Evolutionary conservation across 2,888 invertebrate genomes (phyloP), one percentile per base, ranked within the genome.

Genomic region (Hedya salicella): DNA sequence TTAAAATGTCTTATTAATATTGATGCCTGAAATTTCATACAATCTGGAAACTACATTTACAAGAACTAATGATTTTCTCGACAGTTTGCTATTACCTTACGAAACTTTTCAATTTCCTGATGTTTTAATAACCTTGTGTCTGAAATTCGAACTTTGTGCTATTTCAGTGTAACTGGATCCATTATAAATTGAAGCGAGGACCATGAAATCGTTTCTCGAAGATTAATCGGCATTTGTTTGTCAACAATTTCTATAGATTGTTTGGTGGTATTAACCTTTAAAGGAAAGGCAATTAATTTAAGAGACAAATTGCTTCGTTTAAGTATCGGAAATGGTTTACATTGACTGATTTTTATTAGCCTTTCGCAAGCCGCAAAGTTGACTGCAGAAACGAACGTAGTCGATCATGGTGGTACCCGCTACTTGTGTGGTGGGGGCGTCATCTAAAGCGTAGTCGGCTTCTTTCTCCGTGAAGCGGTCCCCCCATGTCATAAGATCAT

Each of bases 401-500:
- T 95, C 94, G 68, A 95, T 94, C 93, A 94, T 94, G 30, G 85
- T 81, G 68, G 77, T 79, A 1, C 94, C 93, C 63, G 93, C 92
- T 44, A 93, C 89, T 64, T 92, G 88, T n/a, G 93, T 86, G 61
- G 93, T 81, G 0, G 95, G 95, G 0, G 95, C 95, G 75, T 94
- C 94, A 70, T 94, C 94, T 13, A 95, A 80, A 0, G 95, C 95
- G 71, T 93, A 93, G 69, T 93, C 91, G 0, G 95, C 94, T 83
- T 95, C 95, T 70, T 93, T 92, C 50, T 89, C 88, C 0, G 94
- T 93, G 78, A 95, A 94, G 77, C 93, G 93, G 75, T 95, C 95
- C 3, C 95, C 95, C 81, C 93, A 94, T 6, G 94, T 93, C 90
- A 94, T 94, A 48, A 95, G 85, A 75, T 95, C 95, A 71, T 93